Conservation (phyloP, 2,797 vertebrate species). For the Sorex maritimensis region DNA sequence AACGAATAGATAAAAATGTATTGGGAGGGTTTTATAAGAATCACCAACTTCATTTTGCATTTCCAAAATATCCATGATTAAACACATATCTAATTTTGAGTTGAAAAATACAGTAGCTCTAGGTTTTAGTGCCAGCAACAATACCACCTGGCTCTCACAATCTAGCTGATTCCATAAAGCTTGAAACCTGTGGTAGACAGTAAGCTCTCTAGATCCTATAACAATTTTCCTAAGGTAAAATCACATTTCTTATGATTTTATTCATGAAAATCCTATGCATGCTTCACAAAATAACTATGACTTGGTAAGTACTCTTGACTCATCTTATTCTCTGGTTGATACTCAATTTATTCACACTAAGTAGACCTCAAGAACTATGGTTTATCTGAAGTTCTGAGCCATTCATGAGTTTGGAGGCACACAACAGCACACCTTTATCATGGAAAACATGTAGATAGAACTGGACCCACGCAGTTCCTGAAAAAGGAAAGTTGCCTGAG, state of each 20-base stretch:
- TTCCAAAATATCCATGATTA: neutral
- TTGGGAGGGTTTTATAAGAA: neutral
- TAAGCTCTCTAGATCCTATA: neutral
- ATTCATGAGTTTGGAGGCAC: constrained; percentile 8
- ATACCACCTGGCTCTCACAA: neutral
- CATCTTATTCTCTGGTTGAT: neutral
- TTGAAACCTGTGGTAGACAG: neutral
- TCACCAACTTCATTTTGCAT: neutral
- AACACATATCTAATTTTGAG: neutral
- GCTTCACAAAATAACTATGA: neutral
- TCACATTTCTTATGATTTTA: neutral
- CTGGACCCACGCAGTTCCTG: neutral
- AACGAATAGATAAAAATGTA: neutral
- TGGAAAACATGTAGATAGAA: neutral
- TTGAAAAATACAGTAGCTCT: neutral
- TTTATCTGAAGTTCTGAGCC: neutral
- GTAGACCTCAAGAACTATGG: neutral
- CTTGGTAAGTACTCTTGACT: constrained; percentile 11
- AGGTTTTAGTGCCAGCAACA: neutral
- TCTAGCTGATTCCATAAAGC: neutral
- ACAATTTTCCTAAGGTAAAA: neutral
- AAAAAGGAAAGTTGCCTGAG: constrained; percentile 25
- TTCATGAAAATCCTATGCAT: neutral
- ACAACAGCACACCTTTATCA: neutral
- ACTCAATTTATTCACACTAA: neutral